Conservation (phyloP, 2,888 invertebrate genomes). For the Pterostichus niger region DNA sequence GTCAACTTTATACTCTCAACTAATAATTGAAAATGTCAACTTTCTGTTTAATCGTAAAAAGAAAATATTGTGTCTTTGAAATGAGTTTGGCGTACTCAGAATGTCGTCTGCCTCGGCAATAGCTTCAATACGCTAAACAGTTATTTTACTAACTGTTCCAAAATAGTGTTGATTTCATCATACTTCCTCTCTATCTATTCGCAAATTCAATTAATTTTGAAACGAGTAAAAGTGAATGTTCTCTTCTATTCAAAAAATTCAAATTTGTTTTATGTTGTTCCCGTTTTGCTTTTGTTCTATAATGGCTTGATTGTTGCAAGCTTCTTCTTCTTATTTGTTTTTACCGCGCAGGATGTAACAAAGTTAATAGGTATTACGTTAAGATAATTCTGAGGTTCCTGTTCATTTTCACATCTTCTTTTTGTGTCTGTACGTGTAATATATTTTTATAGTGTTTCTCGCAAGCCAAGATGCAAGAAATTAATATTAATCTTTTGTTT, state of each 20-base stretch:
- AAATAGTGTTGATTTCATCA: no score
- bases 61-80: no score
- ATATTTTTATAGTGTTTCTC: conserved; percentile 42
- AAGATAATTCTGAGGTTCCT: conserved; percentile 51
- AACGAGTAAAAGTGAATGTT: no score
- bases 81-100: no score
- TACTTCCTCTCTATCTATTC: no score
- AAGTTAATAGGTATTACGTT: conserved; percentile 52
- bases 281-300: conserved; percentile 31
- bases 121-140: no score
- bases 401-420: conserved; percentile 49
- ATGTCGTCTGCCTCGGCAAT: no score
- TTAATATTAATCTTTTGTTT: conserved; percentile 53
- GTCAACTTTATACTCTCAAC: no score
- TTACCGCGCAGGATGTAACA: conserved; percentile 49
- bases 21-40: no score
- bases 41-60: no score
- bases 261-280: conserved; percentile 10
- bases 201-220: no score
- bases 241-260: neutral
- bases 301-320: conserved; percentile 39
- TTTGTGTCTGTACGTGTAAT: conserved; percentile 35
- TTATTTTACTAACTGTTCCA: no score
- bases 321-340: conserved; percentile 21
- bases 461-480: conserved; percentile 51